Conservation (phyloP, 2,113 vertebrate genomes). For the Neodontobutis hainanensis region DNA sequence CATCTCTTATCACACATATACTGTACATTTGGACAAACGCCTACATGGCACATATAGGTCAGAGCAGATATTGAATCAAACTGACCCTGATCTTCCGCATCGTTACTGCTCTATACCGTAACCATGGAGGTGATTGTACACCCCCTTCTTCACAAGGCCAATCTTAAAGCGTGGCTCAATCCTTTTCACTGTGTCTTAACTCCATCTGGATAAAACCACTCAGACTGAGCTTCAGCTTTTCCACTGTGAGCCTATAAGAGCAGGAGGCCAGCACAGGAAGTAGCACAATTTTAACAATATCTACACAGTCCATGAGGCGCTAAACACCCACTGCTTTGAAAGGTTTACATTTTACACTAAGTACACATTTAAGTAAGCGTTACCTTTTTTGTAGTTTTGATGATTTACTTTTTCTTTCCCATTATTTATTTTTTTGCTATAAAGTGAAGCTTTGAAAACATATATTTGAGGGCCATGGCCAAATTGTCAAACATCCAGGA, state of each 20-base stretch:
- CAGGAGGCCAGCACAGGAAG: slow-evolving; percentile 20
- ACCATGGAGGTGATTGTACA: neutral
- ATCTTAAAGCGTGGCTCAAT: slow-evolving; percentile 3
- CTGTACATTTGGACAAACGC: neutral
- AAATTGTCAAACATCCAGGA: neutral
- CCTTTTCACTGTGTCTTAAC: neutral
- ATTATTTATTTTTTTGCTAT: neutral
- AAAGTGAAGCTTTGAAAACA: neutral
- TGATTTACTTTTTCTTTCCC: neutral
- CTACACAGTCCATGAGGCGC: slow-evolving; percentile 47
- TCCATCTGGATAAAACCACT: slow-evolving; percentile 26
- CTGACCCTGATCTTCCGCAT: neutral
- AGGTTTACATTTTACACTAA: slow-evolving; percentile 18
- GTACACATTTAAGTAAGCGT: neutral
- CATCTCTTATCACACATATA: slow-evolving; percentile 4
- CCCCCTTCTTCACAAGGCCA: slow-evolving; percentile 5
- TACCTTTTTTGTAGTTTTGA: neutral
- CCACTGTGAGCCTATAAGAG: slow-evolving; percentile 27
- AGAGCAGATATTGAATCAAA: neutral
- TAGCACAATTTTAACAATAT: slow-evolving; percentile 38
- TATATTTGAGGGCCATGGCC: neutral
- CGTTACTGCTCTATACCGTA: neutral
- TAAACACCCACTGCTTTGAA: slow-evolving; percentile 8
- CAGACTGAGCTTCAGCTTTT: slow-evolving; percentile 15
- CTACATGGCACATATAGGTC: slow-evolving; percentile 1